Percentiles rank a stretch among this genome's conserved stretches.
Conservation (phyloP, 2,888 invertebrate species). For the Apotomis betuletana region DNA sequence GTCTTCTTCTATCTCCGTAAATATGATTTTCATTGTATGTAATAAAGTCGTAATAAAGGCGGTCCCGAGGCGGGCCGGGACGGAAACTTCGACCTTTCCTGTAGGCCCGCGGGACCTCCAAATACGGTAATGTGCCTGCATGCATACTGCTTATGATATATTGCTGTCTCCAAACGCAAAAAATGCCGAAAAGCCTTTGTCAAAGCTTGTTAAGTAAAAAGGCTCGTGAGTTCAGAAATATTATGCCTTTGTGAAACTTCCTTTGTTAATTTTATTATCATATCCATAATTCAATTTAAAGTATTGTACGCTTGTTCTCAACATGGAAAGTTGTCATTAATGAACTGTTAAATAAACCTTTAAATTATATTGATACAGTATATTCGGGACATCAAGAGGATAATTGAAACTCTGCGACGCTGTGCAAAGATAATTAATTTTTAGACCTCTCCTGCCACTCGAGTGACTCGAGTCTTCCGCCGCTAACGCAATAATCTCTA, state of each 20-base stretch:
- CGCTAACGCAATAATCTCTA: conserved; percentile 26
- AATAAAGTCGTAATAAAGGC: conserved; percentile 74
- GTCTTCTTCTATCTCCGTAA: conserved; percentile 66
- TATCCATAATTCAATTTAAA: background rate
- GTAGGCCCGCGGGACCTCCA: conserved; percentile 53
- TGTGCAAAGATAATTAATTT: conserved; percentile 15
- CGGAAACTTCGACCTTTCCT: conserved; percentile 72
- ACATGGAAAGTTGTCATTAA: background rate
- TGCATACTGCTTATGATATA: conserved; percentile 40
- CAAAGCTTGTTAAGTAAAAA: conserved; percentile 23
- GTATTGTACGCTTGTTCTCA: no score
- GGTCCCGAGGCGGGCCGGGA: conserved; percentile 63
- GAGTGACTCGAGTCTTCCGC: conserved; percentile 10
- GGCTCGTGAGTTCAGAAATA: conserved; percentile 14
- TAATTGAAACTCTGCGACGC: background rate
- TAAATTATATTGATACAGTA: background rate
- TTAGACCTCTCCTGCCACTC: conserved; percentile 9
- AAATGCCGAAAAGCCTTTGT: conserved; percentile 31
- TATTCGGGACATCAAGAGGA: background rate
- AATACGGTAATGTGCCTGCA: conserved; percentile 50
- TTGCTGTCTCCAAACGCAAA: conserved; percentile 34
- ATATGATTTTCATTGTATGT: conserved; percentile 77
- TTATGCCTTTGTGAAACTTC: conserved; percentile 1
- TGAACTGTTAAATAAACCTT: background rate
- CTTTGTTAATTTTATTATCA: background rate